Evolutionary conservation across 2,888 invertebrate genomes (phyloP).

Genomic region (Rotaria macrura): DNA sequence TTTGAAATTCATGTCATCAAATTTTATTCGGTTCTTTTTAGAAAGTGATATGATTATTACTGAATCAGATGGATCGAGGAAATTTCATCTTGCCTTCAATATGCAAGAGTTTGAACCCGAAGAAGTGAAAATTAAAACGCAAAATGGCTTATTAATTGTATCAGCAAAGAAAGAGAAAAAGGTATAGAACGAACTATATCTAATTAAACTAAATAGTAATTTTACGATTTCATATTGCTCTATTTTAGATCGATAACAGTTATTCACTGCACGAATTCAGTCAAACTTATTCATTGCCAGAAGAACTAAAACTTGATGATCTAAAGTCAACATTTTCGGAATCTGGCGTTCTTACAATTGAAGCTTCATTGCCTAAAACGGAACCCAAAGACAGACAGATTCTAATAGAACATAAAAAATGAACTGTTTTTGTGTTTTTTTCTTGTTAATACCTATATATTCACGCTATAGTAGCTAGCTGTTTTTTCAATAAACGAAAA

Average conservation of each 20-base stretch:
- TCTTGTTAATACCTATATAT: neutral
- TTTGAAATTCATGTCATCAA: neutral
- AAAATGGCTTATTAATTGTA: conserved; percentile 81
- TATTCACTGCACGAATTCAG: conserved; percentile 96
- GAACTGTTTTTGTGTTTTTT: neutral
- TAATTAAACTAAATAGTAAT: neutral
- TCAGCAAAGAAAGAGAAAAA: conserved; percentile 97
- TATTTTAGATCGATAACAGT: conserved; percentile 67
- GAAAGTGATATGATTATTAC: neutral
- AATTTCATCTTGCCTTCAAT: conserved; percentile 82
- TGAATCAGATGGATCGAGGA: conserved; percentile 66
- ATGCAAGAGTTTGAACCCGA: conserved; percentile 88
- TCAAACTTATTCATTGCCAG: conserved; percentile 86
- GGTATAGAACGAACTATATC: neutral
- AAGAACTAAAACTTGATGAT: conserved; percentile 87
- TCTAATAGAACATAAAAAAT: conserved; percentile 57
- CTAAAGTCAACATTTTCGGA: conserved; percentile 89
- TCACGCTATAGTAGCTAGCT: neutral
- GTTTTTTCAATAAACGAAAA: neutral
- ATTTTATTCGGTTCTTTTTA: no score
- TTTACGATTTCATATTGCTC: neutral
- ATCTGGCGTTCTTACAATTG: conserved; percentile 88
- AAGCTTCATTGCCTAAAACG: conserved; percentile 82
- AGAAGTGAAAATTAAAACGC: conserved; percentile 94
- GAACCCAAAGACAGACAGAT: conserved; percentile 58